These are phyloP conservation scores for Phaethornis superciliosus DNA, from an alignment of 2,113 vertebrate genomes.

Conservation along the genomic window DNA sequence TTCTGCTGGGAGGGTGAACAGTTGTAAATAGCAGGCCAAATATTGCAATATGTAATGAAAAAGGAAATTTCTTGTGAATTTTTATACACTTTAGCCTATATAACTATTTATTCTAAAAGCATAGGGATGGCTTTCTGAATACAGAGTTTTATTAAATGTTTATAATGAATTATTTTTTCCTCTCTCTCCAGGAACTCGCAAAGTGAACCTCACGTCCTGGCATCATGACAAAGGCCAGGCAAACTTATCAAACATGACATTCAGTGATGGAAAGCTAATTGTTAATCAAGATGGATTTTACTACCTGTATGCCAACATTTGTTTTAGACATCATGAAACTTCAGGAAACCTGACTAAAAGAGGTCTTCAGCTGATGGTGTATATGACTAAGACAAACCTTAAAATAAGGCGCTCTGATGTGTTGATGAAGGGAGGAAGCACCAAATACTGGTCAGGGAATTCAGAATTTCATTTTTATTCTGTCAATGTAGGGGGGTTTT, in stretches of 20 bases:
- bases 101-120: neutral
- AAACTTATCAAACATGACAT: slow-evolving; percentile 81
- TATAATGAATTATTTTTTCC: neutral
- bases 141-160: neutral
- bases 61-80: neutral
- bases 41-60: neutral
- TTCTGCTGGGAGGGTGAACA: neutral
- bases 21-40: neutral
- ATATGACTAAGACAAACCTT: slow-evolving; percentile 86
- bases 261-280: slow-evolving; percentile 81
- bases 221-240: slow-evolving; percentile 82
- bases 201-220: slow-evolving; percentile 86
- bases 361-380: slow-evolving; percentile 89
- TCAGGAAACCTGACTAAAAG: slow-evolving; percentile 74
- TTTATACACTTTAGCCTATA: neutral
- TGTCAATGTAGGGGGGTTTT: slow-evolving; percentile 89
- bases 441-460: slow-evolving; percentile 85
- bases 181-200: slow-evolving; percentile 68
- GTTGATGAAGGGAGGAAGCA: slow-evolving; percentile 92
- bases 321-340: slow-evolving; percentile 87
- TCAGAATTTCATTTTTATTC: slow-evolving; percentile 93
- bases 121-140: neutral
- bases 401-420: slow-evolving; percentile 77
- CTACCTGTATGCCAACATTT: slow-evolving; percentile 94
- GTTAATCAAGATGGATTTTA: slow-evolving; percentile 91